Base-by-base conservation (phyloP, 2,113 vertebrate species). In the Daphoenositta chrysoptera region DNA sequence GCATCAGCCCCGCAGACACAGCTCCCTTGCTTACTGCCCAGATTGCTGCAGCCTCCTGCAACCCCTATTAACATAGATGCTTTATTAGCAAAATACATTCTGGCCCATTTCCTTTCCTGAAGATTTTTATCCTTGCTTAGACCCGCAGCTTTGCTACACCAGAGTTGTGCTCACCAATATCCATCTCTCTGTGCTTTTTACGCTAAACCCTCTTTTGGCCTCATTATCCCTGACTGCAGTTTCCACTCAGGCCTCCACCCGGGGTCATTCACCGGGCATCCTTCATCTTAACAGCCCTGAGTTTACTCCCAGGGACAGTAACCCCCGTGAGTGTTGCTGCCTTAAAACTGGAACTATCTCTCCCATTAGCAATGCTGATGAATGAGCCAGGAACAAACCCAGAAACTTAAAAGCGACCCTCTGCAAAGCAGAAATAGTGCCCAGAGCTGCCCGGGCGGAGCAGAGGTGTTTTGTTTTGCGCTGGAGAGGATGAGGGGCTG, bases 231-330 rank as follows among this genome's bases (percentile, higher is more conserved):
- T 65, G 85, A 33, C 76, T 95, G 92, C 79, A 45, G 70, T 56
- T 97, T 64, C 73, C 82, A 81, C 79, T 39, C 60, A 68, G 91
- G 83, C 90, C 93, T 77, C 72, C 54, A 24, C 61, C 83, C 6
- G 58, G 90, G 95, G 97, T 97, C 95, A 90, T 77, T 77, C 1
- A 2, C 87, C 40, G 78, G 90, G 86, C 91, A 94, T 95, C 89
- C 94, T 96, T 97, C 84, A 90, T 95, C 78, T 94, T 88, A 90
- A 64, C 91, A 5, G 8, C 2, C 6, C 81, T 69, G 93, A 91
- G 89, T 97, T 97, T 92, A 93, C 93, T 93, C 73, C 83, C 85
- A 94, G 47, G 76, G 89, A 86, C 95, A 96, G 31, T 76, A 91
- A 88, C 75, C 78, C 87, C 82, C 61, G 18, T n/a, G 87, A 97